phyloP scores from a whole-genome alignment of 2,113 vertebrate species.

The Cinclus cinclus region DNA sequence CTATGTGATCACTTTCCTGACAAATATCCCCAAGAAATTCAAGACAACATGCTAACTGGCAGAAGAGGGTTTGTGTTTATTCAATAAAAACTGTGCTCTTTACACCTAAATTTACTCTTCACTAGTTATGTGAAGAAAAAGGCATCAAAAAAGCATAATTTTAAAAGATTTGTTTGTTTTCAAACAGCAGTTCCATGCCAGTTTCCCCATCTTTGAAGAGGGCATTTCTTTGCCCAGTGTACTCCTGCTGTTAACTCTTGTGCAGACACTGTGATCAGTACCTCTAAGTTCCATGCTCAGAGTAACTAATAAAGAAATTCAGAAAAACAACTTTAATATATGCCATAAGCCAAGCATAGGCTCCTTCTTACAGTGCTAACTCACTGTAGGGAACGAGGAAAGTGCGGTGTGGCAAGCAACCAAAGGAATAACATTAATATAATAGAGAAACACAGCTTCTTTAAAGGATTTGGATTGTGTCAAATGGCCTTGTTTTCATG shows the following conservation, averaged over 20 bases:
- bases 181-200: neutral
- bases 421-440: neutral
- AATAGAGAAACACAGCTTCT: neutral
- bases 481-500: neutral
- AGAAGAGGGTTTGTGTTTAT: neutral
- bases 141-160: neutral
- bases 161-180: neutral
- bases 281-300: accelerated
- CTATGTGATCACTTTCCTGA: neutral
- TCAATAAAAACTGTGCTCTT: neutral
- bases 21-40: neutral
- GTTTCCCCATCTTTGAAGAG: neutral
- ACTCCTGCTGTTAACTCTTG: neutral
- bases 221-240: neutral
- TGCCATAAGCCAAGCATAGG: neutral
- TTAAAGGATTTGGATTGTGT: neutral
- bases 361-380: neutral
- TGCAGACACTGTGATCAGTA: neutral
- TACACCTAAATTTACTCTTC: neutral
- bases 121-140: neutral
- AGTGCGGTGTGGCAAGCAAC: neutral
- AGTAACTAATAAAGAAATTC: neutral
- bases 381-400: neutral
- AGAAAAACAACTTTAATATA: neutral
- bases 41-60: neutral